Conservation (phyloP, 2,888 invertebrate genomes). For the Rhagium mordax region DNA sequence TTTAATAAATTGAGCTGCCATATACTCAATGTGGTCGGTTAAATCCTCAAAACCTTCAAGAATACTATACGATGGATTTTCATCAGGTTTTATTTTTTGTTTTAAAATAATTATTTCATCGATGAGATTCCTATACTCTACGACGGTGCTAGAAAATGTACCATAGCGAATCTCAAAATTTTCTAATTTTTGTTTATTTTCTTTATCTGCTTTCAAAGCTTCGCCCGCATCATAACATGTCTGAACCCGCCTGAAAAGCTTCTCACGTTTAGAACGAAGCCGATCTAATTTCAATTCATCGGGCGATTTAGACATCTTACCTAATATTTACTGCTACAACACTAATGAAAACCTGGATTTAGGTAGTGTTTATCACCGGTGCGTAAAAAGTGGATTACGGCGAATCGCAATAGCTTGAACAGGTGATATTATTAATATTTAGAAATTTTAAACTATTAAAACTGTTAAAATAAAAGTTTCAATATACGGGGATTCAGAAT, state of each 20-base stretch:
- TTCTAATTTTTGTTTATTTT: conserved; percentile 15
- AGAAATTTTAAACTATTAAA: too few species aligned
- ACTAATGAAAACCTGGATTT: too few species aligned
- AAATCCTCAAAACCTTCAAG: conserved; percentile 21
- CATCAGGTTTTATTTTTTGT: conserved; percentile 11
- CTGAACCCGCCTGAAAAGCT: conserved; percentile 12
- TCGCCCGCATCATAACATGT: conserved; percentile 16
- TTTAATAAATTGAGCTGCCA: conserved; percentile 8
- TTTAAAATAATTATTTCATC: conserved; percentile 22
- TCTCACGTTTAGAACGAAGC: conserved; percentile 5
- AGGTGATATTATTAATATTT: too few species aligned
- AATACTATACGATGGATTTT: conserved; percentile 14
- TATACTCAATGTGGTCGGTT: conserved; percentile 20
- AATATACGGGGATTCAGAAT: too few species aligned
- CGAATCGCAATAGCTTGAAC: too few species aligned
- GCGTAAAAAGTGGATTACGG: too few species aligned
- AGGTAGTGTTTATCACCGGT: too few species aligned
- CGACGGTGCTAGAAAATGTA: conserved; percentile 8
- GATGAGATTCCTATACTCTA: not conserved
- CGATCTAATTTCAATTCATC: conserved; percentile 9
- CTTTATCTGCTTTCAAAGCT: not conserved
- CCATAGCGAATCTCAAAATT: too few species aligned
- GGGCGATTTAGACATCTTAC: not conserved
- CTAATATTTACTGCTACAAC: too few species aligned
- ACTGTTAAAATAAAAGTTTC: too few species aligned